Conservation (phyloP, 2,888 invertebrate genomes). For the Amiota communis region DNA sequence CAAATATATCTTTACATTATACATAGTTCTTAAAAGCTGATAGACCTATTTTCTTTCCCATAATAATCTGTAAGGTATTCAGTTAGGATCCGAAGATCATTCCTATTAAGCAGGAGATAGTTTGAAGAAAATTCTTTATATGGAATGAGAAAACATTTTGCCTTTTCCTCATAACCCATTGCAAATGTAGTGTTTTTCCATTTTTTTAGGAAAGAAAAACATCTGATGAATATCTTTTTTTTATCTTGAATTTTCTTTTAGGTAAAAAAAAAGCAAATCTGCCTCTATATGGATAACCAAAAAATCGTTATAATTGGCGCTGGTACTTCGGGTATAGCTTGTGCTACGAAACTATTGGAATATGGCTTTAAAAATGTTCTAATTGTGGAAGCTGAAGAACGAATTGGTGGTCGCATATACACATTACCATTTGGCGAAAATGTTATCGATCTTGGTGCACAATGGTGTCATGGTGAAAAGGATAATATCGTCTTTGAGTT, state of each 20-base stretch:
- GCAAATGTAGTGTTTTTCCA: too few relatives aligned
- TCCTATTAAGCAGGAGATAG: too few relatives aligned
- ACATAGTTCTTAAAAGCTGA: too few relatives aligned
- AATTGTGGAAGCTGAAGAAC: slow-evolving; percentile 78
- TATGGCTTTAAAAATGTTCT: slow-evolving; percentile 74
- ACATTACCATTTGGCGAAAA: slow-evolving; percentile 76
- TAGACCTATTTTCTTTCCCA: too few relatives aligned
- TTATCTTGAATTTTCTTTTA: background rate
- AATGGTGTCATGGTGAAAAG: slow-evolving; percentile 73
- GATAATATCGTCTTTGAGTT: slow-evolving; percentile 72
- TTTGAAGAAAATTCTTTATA: too few relatives aligned
- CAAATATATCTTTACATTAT: too few relatives aligned
- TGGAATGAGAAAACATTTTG: too few relatives aligned
- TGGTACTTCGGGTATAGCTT: slow-evolving; percentile 73
- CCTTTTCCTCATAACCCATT: too few relatives aligned
- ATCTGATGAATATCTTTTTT: slow-evolving; percentile 12
- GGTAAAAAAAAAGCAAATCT: slow-evolving; percentile 22
- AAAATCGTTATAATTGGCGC: slow-evolving; percentile 72
- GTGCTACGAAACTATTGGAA: slow-evolving; percentile 72
- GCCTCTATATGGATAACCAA: slow-evolving; percentile 46
- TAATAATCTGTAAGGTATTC: too few relatives aligned
- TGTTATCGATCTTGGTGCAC: slow-evolving; percentile 73
- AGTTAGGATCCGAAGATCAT: too few relatives aligned
- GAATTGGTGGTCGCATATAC: slow-evolving; percentile 79
- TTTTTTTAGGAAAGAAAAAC: too few relatives aligned